Conservation (phyloP, 1,140 invertebrate species). For the Argopecten irradians region DNA sequence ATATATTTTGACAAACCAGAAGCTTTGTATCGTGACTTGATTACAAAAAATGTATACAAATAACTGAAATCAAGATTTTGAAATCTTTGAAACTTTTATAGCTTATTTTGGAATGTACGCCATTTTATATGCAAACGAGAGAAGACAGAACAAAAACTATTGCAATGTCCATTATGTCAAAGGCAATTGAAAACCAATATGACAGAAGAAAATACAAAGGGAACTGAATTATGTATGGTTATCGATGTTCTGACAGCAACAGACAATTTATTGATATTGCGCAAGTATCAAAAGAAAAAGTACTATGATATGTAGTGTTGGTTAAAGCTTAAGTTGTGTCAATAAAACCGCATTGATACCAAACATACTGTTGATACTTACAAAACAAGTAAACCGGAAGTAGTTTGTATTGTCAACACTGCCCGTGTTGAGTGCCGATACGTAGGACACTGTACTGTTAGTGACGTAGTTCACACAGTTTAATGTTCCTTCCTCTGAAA, state of each 20-base stretch:
- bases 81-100: too few species aligned
- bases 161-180: too few species aligned
- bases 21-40: too few species aligned
- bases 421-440: conserved; percentile 39
- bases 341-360: not conserved
- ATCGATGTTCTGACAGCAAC: not conserved
- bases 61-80: too few species aligned
- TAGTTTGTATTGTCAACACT: conserved; percentile 39
- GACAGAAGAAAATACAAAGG: too few species aligned
- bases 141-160: too few species aligned
- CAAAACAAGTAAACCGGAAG: conserved; percentile 46
- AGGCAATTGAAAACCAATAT: too few species aligned
- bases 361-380: conserved; percentile 26
- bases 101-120: too few species aligned
- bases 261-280: not conserved
- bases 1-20: too few species aligned
- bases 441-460: conserved; percentile 29
- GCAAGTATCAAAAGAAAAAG: not conserved
- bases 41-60: too few species aligned
- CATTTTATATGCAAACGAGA: not conserved
- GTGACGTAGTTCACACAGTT: conserved; percentile 36
- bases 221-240: too few species aligned
- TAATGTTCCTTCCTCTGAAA: conserved; percentile 40
- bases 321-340: not conserved
- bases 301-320: too few species aligned